Conservation (phyloP, 2,113 vertebrate species). For the Eudyptes chrysolophus region DNA sequence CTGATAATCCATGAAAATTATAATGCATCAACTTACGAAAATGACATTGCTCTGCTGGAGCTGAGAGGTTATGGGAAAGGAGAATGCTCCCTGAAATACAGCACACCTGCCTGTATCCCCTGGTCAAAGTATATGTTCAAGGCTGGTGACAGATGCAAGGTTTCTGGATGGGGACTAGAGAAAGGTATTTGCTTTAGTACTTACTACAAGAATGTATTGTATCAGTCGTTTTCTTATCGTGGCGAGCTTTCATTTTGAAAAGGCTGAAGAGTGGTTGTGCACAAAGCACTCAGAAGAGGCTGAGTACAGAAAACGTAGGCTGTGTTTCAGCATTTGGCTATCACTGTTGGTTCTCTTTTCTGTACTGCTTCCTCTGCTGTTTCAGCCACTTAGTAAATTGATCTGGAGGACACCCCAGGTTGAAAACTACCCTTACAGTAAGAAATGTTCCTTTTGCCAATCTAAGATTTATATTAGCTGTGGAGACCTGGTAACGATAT, state of each 20-base stretch:
- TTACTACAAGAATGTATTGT: not conserved
- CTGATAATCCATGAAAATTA: constrained; percentile 84
- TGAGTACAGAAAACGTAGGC: not conserved
- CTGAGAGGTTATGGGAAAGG: constrained; percentile 23
- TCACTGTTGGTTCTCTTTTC: not conserved
- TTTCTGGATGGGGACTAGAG: constrained; percentile 92
- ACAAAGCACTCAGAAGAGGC: not conserved
- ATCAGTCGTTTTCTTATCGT: not conserved
- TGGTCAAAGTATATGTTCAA: constrained; percentile 87
- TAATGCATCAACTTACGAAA: constrained; percentile 77
- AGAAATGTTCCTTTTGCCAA: not conserved
- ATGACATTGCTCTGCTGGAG: constrained; percentile 92
- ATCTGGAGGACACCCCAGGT: not conserved
- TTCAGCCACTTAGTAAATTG: not conserved
- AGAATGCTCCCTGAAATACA: constrained; percentile 64
- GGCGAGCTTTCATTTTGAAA: not conserved
- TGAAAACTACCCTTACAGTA: not conserved
- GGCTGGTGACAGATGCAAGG: constrained; percentile 79
- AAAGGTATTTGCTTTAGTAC: constrained; percentile 71
- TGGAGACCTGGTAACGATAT: not conserved
- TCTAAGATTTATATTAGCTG: not conserved
- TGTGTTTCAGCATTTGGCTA: not conserved
- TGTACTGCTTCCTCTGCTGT: not conserved
- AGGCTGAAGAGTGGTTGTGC: not conserved
- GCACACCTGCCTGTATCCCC: constrained; percentile 83